Evolutionary conservation across 2,113 vertebrate genomes (phyloP), one percentile per base, ranked within the genome.

Genomic region (Coryphaenoides rupestris): DNA sequence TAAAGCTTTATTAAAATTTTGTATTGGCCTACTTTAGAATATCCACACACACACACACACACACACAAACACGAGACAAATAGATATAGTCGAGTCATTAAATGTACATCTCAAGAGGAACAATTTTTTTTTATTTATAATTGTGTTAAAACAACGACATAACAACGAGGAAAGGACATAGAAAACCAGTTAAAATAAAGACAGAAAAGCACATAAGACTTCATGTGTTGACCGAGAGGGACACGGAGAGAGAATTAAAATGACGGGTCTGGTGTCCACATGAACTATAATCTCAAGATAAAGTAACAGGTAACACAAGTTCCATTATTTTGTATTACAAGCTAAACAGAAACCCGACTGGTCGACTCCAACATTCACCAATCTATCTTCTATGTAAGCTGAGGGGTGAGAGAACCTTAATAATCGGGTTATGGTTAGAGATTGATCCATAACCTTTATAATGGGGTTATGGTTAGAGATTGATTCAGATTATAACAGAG

Each of bases 141-240:
- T 40, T 69, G 69, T 75, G 68, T 63, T 83, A 75, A 81, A 86
- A 82, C 78, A 83, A 77, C 54, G 68, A 85, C 84, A 68, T 79
- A 57, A 86, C 83, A 79, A 70, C 65, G 53, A 77, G 74, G 84
- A 86, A 81, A 63, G 69, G 33, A 62, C 55, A 65, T 24, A 62
- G 61, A 72, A 70, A 52, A 28, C 22, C 80, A 68, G 73, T 22
- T 21, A 69, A 83, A 78, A 72, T 58, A 63, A 60, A 76, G 66
- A 83, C 65, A 68, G 72, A 61, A 28, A 79, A 74, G 40, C 60
- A 50, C 55, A 59, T 59, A 69, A 54, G 72, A 65, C 47, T 58
- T 69, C 76, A 77, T 49, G 69, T 76, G 55, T 68, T 73, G 58
- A 65, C 55, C 23, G 47, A 33, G 40, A 69, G 21, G 21, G 60